Percentiles rank a stretch among this genome's conserved stretches.
Conservation (phyloP, 2,888 invertebrate genomes). For the Trachelus tabidus region DNA sequence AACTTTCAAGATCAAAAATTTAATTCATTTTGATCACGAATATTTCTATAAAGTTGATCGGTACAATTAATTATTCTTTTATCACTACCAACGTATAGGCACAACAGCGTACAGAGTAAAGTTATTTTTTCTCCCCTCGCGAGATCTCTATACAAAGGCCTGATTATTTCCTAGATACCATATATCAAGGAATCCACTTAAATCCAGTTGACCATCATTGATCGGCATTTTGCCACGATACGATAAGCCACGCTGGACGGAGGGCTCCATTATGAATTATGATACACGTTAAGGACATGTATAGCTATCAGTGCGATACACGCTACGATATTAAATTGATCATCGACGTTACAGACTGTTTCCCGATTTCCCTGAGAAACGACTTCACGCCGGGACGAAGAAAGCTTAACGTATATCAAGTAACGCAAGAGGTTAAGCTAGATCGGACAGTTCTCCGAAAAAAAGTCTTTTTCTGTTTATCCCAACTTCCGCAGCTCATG, state of each 20-base stretch:
- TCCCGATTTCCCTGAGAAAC: neutral
- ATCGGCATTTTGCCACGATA: neutral
- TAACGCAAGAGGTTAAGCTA: neutral
- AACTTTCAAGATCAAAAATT: neutral
- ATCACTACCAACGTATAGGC: neutral
- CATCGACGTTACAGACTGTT: neutral
- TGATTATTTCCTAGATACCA: conserved; percentile 15
- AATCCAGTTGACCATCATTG: neutral
- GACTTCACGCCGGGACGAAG: neutral
- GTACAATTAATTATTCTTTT: neutral
- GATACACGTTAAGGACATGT: neutral
- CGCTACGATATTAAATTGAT: neutral
- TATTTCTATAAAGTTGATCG: neutral
- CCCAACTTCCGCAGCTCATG: neutral
- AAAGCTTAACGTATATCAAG: neutral
- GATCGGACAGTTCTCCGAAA: neutral
- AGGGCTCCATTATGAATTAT: neutral
- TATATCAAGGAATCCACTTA: conserved; percentile 1
- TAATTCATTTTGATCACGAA: no score
- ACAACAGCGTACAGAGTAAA: neutral
- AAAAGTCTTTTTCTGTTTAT: neutral
- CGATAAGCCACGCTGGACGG: neutral
- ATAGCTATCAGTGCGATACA: neutral
- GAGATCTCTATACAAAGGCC: neutral
- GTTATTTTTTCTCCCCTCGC: neutral